Conservation (phyloP, 2,797 vertebrate genomes). For the Aplochiton taeniatus region DNA sequence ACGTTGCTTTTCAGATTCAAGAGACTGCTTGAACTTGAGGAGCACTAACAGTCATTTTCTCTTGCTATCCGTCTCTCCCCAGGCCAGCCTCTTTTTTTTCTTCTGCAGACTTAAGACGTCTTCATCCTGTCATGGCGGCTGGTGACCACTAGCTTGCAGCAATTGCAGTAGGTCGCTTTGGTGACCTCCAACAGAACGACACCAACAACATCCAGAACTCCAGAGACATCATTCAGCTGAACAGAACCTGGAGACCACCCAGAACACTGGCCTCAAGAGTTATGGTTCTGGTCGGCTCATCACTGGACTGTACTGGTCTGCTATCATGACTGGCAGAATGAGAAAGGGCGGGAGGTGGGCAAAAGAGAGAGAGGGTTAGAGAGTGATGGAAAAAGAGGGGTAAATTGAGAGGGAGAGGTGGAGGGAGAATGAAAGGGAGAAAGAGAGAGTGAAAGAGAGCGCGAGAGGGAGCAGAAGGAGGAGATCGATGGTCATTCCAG, state of each 20-base stretch:
- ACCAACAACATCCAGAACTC: background rate
- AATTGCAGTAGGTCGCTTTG: constrained; percentile 31
- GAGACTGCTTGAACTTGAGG: no score
- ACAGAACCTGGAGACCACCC: no score
- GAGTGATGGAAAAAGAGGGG: no score
- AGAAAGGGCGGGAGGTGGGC: no score
- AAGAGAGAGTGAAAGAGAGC: background rate
- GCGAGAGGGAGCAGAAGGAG: background rate
- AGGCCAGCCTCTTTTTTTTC: background rate
- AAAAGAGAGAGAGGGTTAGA: background rate
- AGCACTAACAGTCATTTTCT: no score
- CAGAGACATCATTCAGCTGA: no score
- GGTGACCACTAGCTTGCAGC: constrained; percentile 61
- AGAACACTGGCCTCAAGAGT: no score
- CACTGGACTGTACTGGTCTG: background rate
- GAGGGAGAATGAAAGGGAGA: background rate
- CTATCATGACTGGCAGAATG: background rate
- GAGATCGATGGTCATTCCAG: constrained; percentile 46
- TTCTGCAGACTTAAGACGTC: background rate
- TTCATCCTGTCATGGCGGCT: constrained; percentile 37
- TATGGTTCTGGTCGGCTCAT: no score
- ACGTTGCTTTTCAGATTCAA: no score
- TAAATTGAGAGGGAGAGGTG: background rate
- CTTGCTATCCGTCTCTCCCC: background rate
- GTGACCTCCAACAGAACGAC: constrained; percentile 25